Evolutionary conservation across 2,888 invertebrate species (phyloP).

Genomic region (Yponomeuta cagnagella): DNA sequence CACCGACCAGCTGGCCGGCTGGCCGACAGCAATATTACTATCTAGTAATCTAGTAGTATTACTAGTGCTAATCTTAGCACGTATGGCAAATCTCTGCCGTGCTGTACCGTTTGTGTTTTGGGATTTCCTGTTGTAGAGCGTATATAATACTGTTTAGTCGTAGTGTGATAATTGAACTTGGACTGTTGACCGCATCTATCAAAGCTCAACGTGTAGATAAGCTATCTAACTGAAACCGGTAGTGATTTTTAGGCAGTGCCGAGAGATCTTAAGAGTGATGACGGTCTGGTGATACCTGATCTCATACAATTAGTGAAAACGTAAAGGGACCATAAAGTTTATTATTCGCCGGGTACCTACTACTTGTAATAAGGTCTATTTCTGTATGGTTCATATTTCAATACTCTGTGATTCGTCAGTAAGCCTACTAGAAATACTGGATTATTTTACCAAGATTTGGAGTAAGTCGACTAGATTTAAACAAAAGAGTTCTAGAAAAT

Average conservation of each 20-base stretch:
- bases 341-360: too few relatives aligned
- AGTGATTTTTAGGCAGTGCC: not conserved
- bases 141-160: not conserved
- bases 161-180: not conserved
- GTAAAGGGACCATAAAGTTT: not conserved
- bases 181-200: conserved; percentile 2
- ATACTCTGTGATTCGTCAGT: conserved; percentile 13
- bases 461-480: conserved; percentile 48
- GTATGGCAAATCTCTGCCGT: too few relatives aligned
- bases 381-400: not conserved
- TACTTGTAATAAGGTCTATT: not conserved
- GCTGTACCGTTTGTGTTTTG: too few relatives aligned
- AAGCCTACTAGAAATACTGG: conserved; percentile 50
- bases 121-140: not conserved
- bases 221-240: not conserved
- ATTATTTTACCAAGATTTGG: conserved; percentile 25
- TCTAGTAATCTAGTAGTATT: too few relatives aligned
- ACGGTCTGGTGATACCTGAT: not conserved
- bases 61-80: too few relatives aligned
- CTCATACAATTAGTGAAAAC: not conserved
- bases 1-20: too few relatives aligned
- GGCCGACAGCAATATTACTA: too few relatives aligned
- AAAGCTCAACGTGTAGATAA: not conserved
- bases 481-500: conserved; percentile 29
- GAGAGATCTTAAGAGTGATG: not conserved